Conservation (phyloP, 2,888 invertebrate genomes). For the Lepidocyrtinus sp. region DNA sequence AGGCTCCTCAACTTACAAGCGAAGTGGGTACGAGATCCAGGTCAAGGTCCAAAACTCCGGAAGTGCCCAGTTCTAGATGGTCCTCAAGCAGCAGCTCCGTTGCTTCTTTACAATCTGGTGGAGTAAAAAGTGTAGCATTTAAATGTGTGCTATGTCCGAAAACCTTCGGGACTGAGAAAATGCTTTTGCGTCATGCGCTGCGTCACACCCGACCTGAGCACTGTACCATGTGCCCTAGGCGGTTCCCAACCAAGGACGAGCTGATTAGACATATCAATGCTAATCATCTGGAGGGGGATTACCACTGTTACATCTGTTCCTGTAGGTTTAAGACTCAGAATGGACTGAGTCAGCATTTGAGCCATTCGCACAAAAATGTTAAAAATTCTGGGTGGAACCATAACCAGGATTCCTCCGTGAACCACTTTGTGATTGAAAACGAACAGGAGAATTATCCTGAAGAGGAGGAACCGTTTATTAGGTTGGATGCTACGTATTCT, state of each 20-base stretch:
- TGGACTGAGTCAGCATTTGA: constrained; percentile 13
- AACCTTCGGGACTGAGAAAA: not conserved
- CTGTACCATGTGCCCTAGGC: constrained; percentile 12
- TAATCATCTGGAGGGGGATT: not conserved
- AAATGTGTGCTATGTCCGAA: constrained; percentile 14
- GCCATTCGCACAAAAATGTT: constrained; percentile 3
- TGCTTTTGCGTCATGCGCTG: not conserved
- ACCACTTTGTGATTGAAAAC: constrained; percentile 20
- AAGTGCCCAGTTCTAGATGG: not conserved
- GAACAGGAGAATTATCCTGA: constrained; percentile 5
- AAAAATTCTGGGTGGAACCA: not conserved
- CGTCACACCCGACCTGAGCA: constrained; percentile 21
- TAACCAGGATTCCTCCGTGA: not conserved
- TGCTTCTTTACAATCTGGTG: too few species aligned
- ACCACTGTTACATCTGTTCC: constrained; percentile 32
- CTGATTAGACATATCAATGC: not conserved
- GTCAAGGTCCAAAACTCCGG: not conserved
- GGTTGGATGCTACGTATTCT: not conserved
- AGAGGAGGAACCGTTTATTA: constrained; percentile 1
- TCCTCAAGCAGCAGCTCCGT: too few species aligned
- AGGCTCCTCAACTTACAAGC: not conserved
- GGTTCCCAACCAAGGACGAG: constrained; percentile 26
- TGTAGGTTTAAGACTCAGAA: constrained; percentile 19
- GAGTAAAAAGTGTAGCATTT: too few species aligned
- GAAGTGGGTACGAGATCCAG: not conserved